phyloP scores from a whole-genome alignment of 1,140 invertebrate species.

The Listronotus oregonensis region DNA sequence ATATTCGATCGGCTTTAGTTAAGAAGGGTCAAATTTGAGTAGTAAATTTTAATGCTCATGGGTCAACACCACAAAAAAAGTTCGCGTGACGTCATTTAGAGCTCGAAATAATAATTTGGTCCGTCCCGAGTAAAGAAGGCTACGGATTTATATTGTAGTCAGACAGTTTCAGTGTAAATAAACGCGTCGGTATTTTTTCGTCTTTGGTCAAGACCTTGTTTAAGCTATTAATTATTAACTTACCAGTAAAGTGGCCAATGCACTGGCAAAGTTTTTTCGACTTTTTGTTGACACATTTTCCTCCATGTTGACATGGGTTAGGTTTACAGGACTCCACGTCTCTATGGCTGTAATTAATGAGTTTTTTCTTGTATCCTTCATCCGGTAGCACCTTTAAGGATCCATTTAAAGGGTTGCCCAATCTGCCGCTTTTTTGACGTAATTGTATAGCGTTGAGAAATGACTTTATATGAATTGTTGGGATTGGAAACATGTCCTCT shows the following conservation, averaged over 20 bases:
- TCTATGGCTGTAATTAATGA: constrained; percentile 61
- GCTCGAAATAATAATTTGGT: too few species aligned
- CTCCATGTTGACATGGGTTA: constrained; percentile 71
- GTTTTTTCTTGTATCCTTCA: constrained; percentile 64
- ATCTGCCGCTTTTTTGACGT: constrained; percentile 57
- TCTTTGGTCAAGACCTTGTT: too few species aligned
- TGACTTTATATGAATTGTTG: constrained; percentile 64
- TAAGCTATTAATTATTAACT: constrained; percentile 16
- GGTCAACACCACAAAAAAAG: too few species aligned
- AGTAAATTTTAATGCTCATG: too few species aligned
- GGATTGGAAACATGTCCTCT: constrained; percentile 46
- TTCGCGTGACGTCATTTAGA: too few species aligned
- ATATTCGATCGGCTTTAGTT: too few species aligned
- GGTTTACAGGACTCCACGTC: constrained; percentile 68
- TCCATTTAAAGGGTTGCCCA: constrained; percentile 62
- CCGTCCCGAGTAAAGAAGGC: too few species aligned
- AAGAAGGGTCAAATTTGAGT: too few species aligned
- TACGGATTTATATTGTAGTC: too few species aligned
- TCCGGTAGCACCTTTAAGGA: constrained; percentile 58
- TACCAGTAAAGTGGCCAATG: constrained; percentile 65
- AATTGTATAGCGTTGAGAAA: constrained; percentile 66
- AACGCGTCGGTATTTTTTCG: too few species aligned
- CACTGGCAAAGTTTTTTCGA: constrained; percentile 67
- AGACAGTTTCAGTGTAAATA: too few species aligned
- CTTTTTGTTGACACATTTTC: constrained; percentile 63